Base-by-base conservation (phyloP, 2,113 vertebrate species). In the Centropus bengalensis region DNA sequence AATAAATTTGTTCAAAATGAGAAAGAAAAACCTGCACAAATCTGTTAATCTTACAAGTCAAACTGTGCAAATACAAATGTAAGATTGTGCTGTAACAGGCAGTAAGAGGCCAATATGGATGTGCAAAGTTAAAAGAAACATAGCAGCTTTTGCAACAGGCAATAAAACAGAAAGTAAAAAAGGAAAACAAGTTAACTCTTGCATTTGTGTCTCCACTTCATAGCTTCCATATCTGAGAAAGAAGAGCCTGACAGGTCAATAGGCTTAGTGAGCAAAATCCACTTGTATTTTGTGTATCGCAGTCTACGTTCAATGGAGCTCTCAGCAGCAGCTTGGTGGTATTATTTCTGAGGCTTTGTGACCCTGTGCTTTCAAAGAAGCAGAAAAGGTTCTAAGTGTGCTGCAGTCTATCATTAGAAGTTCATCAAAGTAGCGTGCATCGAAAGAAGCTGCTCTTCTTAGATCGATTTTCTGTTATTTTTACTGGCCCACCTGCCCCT, bases 381-480 rank as follows among this genome's bases (percentile, higher is more conserved):
- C 98, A 98, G 97, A 96, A 97, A 97, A 97, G 97, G 95, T 95
- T 96, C 97, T 96, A 92, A 96, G 95, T 97, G 95, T 96, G 97
- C 98, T 97, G 97, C 97, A 98, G 97, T 96, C 98, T 96, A 95
- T 98, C 96, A 95, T 90, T 84, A 86, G 70, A 88, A 97, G 97
- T 97, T 97, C 97, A 98, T 98, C 98, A 99, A 98, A 99, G 98
- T 92, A 99, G 98, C 8, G 97, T 98, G 94, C 99, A 99, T 93
- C 99, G 99, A 94, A 99, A 99, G 98, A 98, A 98, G 97, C 99
- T 99, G 95, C 98, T 98, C 97, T 98, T 99, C 98, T 99, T 99
- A 30, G 99, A 99, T 88, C 99, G 98, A 67, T 98, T 99, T 97
- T 99, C 99, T 89, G 99, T 99, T 94, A 99, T 99, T 98, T 99